These are phyloP conservation scores for Larimichthys crocea DNA, from an alignment of 2,113 vertebrate genomes.

Conservation along the genomic window DNA sequence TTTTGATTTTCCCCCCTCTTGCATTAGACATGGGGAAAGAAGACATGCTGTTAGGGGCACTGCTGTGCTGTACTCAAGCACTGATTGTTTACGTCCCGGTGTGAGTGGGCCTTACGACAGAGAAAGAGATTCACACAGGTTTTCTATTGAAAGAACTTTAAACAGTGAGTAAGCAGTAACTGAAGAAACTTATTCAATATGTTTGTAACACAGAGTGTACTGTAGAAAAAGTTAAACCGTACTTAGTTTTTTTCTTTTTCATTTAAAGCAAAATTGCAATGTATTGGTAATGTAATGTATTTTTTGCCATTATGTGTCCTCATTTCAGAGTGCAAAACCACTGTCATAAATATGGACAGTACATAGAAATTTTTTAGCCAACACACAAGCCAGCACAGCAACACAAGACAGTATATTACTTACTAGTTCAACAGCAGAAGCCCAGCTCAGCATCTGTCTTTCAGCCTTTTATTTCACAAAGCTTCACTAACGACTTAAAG, in stretches of 20 bases:
- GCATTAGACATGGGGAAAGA: conserved; percentile 8
- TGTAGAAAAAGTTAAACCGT: background rate
- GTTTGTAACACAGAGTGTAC: too few relatives aligned
- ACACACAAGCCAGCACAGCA: too few relatives aligned
- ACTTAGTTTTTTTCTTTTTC: background rate
- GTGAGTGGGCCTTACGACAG: background rate
- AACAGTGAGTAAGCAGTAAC: background rate
- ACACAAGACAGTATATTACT: too few relatives aligned
- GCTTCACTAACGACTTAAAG: too few relatives aligned
- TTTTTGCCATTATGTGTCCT: too few relatives aligned
- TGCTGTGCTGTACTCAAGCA: conserved; percentile 41
- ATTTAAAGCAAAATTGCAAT: background rate
- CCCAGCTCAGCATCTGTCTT: too few relatives aligned
- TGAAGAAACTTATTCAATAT: background rate
- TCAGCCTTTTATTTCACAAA: too few relatives aligned
- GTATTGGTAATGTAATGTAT: too few relatives aligned
- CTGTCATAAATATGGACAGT: too few relatives aligned
- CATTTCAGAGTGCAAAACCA: too few relatives aligned
- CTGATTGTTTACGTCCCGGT: conserved; percentile 24
- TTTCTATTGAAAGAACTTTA: background rate
- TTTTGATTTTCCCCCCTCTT: conserved; percentile 37
- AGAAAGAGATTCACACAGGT: background rate
- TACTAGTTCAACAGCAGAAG: too few relatives aligned
- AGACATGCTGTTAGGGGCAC: conserved; percentile 45
- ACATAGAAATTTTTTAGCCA: too few relatives aligned